Evolutionary conservation across 2,888 invertebrate genomes (phyloP), one percentile per base, ranked within the genome.

Genomic region (Macaria notata): DNA sequence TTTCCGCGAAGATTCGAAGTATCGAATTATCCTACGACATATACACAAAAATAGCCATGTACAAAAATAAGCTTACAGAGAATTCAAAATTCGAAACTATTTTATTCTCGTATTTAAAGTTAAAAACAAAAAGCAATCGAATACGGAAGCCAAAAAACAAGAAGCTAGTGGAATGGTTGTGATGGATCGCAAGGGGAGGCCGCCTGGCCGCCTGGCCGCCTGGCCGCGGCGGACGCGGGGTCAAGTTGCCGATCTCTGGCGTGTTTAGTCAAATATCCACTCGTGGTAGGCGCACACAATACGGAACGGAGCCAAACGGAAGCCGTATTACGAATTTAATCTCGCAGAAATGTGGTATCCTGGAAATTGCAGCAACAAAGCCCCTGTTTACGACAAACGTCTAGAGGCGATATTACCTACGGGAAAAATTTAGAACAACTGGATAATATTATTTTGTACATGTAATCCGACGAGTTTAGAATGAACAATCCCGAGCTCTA

Each of bases 271-370:
- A 73, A 66, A 72, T 66, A 71, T 73, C 75, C 68, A 65, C 59
- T 55, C 59, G 54, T 84, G 75, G 82, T 83, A 84, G 82, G 83
- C 72, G 78, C 80, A 76, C 67, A 80, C 83, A 81, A 81, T 83
- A 81, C 80, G 73, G 78, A 75, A 73, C 76, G 60, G 79, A 80
- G 84, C 77, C 80, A 81, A 83, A 81, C 83, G 77, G 81, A 81
- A 80, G 79, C 77, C 81, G 80, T 84, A 85, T 85, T 87, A 85
- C 85, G 84, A 88, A 86, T 89, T 89, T 89, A 89, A 89, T 89
- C 87, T 88, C 84, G 83, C 83, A 84, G 85, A 88, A 87, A 86
- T 88, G 88, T 81, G 86, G 84, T 87, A 86, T 83, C 80, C 83
- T 76, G 80, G 81, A 81, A 84, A 86, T 86, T 87, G 88, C 84